These are phyloP conservation scores for Macroglossus sobrinus DNA, from an alignment of 2,113 vertebrate species.

Conservation along the genomic window DNA sequence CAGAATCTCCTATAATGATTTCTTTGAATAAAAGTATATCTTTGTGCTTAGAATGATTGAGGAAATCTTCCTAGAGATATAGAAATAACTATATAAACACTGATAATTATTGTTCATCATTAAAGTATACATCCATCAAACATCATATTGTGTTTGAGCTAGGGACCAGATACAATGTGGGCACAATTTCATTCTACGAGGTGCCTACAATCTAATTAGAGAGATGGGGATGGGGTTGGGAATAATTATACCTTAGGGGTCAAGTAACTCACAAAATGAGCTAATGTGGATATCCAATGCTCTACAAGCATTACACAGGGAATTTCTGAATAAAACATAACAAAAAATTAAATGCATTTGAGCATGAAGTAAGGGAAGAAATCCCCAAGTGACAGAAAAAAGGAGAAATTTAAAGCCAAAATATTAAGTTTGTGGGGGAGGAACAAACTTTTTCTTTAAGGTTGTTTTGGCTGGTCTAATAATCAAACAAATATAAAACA, in stretches of 20 bases:
- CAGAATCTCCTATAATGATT: background rate
- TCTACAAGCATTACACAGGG: background rate
- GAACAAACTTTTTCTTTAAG: no score
- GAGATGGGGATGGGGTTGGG: background rate
- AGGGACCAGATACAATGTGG: background rate
- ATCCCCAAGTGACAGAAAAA: background rate
- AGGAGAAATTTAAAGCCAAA: slow-evolving; percentile 14
- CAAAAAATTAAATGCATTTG: background rate
- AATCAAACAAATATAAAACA: no score
- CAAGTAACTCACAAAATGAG: background rate
- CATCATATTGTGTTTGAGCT: background rate
- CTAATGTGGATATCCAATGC: background rate
- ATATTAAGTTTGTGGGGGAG: background rate
- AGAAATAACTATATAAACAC: background rate
- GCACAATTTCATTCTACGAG: background rate
- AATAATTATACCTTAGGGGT: background rate
- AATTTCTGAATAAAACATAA: background rate
- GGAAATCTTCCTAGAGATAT: background rate
- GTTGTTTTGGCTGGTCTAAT: no score
- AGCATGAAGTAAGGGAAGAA: background rate
- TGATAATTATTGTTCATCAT: background rate
- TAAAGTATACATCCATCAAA: background rate
- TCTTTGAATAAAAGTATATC: background rate
- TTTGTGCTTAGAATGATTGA: background rate
- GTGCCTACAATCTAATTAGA: background rate